phyloP scores from a whole-genome alignment of 1,140 invertebrate species.

The Elymnias hypermnestra region DNA sequence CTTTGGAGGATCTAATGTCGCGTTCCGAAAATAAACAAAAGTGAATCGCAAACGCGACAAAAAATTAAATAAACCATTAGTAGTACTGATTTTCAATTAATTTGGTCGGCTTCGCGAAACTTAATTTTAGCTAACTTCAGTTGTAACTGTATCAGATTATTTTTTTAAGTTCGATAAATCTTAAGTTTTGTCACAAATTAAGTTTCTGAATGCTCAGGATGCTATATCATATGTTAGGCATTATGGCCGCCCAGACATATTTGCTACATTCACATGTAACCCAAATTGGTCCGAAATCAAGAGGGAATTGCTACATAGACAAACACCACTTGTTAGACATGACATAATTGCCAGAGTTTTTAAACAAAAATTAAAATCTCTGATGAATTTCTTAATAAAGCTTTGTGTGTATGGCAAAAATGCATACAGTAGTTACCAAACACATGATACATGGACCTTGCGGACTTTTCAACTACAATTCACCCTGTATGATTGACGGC shows the following conservation, averaged over 20 bases:
- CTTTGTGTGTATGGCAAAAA: conserved; percentile 12
- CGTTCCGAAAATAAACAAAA: conserved; percentile 9
- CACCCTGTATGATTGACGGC: conserved; percentile 69
- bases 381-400: no score
- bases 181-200: conserved; percentile 13
- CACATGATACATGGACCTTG: conserved; percentile 64
- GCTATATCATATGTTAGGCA: no score
- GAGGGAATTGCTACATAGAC: background rate
- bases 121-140: conserved; percentile 11
- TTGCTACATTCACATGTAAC: conserved; percentile 7
- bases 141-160: conserved; percentile 2
- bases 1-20: no score
- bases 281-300: conserved; percentile 5
- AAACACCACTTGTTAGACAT: conserved; percentile 42
- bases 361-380: conserved; percentile 67
- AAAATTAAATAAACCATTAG: background rate
- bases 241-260: no score
- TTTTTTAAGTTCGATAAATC: conserved; percentile 10
- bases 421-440: background rate
- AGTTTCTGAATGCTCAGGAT: no score
- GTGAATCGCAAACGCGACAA: conserved; percentile 7
- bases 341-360: conserved; percentile 73
- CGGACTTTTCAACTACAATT: conserved; percentile 55
- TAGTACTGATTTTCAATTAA: no score
- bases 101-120: conserved; percentile 7